These are phyloP conservation scores for Jaculus jaculus DNA, from an alignment of 2,113 vertebrate genomes.

Conservation along the genomic window DNA sequence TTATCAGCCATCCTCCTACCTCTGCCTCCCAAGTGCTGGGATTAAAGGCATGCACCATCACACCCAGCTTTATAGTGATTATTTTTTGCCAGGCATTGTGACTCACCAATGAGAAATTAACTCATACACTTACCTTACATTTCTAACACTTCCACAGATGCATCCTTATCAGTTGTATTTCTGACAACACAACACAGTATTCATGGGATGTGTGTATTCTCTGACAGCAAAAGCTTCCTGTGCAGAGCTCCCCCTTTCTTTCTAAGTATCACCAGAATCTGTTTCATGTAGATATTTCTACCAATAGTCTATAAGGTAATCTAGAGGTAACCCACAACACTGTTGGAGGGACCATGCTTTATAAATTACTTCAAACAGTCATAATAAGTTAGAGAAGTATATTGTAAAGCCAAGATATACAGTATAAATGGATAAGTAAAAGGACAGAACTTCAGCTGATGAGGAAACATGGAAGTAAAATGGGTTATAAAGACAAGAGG, in stretches of 20 bases:
- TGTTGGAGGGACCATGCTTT: not conserved
- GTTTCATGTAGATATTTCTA: not conserved
- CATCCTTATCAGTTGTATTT: not conserved
- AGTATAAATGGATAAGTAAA: not conserved
- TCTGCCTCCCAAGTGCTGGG: too few relatives aligned
- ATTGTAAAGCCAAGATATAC: not conserved
- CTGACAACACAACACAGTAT: not conserved
- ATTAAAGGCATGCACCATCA: too few relatives aligned
- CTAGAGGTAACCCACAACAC: not conserved
- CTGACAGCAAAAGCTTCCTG: not conserved
- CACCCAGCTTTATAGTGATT: too few relatives aligned
- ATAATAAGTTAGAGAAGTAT: not conserved
- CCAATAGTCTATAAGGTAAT: not conserved
- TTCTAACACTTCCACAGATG: not conserved
- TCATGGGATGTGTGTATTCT: not conserved
- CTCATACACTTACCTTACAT: not conserved
- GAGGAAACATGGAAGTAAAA: not conserved
- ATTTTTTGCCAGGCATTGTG: too few relatives aligned
- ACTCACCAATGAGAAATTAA: too few relatives aligned
- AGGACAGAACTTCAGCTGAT: not conserved
- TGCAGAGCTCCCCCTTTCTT: not conserved
- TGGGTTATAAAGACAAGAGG: not conserved
- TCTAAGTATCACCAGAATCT: not conserved
- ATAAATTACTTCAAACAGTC: not conserved
- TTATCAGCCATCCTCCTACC: too few relatives aligned